Conservation (phyloP, 2,888 invertebrate species). For the Trichopria drosophilae region DNA sequence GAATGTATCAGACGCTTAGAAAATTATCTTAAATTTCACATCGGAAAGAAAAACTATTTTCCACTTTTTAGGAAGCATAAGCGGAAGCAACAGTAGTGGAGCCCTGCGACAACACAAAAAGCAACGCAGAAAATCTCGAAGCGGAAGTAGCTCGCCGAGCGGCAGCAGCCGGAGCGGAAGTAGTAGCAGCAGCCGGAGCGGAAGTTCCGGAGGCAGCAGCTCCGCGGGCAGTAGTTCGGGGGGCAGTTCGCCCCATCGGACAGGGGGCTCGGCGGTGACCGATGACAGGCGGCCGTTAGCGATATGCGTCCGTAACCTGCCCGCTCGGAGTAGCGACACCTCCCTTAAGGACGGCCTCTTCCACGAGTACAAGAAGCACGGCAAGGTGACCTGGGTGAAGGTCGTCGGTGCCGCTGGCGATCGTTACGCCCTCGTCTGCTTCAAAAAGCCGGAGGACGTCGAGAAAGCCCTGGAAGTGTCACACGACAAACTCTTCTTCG, state of each 20-base stretch:
- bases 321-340: constrained; percentile 87
- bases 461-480: constrained; percentile 94
- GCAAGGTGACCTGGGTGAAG: constrained; percentile 94
- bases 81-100: constrained; percentile 50
- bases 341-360: constrained; percentile 96
- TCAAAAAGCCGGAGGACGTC: constrained; percentile 96
- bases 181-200: constrained; percentile 56
- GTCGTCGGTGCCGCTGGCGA: constrained; percentile 90
- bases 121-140: constrained; percentile 55
- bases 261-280: constrained; percentile 60
- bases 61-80: constrained; percentile 45
- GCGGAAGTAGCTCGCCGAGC: constrained; percentile 55
- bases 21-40: background rate
- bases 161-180: constrained; percentile 62
- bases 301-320: constrained; percentile 88
- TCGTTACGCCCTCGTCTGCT: constrained; percentile 91
- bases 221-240: constrained; percentile 64
- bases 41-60: no score
- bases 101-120: constrained; percentile 58
- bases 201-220: constrained; percentile 62
- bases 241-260: constrained; percentile 61
- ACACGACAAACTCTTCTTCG: constrained; percentile 95
- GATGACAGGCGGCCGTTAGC: constrained; percentile 80
- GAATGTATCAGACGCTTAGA: background rate
- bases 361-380: constrained; percentile 98